These are phyloP conservation scores for Teinopalpus imperialis DNA, from an alignment of 2,888 invertebrate species.

Conservation along the genomic window DNA sequence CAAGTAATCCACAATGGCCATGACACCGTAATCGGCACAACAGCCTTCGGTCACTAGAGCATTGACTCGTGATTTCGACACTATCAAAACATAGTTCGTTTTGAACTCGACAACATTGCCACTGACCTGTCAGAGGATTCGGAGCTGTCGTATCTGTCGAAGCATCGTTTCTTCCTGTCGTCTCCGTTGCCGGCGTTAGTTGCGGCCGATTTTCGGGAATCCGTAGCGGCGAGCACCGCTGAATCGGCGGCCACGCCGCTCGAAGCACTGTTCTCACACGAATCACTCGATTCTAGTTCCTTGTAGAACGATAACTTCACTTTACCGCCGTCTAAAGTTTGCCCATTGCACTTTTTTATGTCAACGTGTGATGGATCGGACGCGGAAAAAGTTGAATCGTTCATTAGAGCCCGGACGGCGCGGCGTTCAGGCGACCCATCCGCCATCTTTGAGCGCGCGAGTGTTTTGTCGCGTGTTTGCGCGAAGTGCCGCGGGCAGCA, in stretches of 20 bases:
- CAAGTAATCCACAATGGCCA: conserved; percentile 68
- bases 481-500: conserved; percentile 53
- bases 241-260: conserved; percentile 70
- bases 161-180: conserved; percentile 91
- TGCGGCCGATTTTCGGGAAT: conserved; percentile 65
- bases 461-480: conserved; percentile 76
- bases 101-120: conserved; percentile 18
- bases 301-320: conserved; percentile 74
- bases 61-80: conserved; percentile 69
- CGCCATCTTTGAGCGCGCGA: conserved; percentile 91
- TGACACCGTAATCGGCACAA: conserved; percentile 73
- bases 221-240: conserved; percentile 53
- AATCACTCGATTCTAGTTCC: conserved; percentile 76
- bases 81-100: conserved; percentile 43
- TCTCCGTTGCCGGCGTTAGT: conserved; percentile 66
- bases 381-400: conserved; percentile 80
- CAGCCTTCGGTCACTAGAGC: conserved; percentile 79
- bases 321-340: conserved; percentile 62
- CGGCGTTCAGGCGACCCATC: conserved; percentile 87
- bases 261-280: conserved; percentile 79
- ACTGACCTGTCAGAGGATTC: conserved; percentile 96
- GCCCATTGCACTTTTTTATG: conserved; percentile 80
- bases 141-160: conserved; percentile 96
- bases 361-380: conserved; percentile 73
- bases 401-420: conserved; percentile 81